These are phyloP conservation scores for Podocnemis expansa DNA, from an alignment of 2,113 vertebrate species.

Conservation along the genomic window DNA sequence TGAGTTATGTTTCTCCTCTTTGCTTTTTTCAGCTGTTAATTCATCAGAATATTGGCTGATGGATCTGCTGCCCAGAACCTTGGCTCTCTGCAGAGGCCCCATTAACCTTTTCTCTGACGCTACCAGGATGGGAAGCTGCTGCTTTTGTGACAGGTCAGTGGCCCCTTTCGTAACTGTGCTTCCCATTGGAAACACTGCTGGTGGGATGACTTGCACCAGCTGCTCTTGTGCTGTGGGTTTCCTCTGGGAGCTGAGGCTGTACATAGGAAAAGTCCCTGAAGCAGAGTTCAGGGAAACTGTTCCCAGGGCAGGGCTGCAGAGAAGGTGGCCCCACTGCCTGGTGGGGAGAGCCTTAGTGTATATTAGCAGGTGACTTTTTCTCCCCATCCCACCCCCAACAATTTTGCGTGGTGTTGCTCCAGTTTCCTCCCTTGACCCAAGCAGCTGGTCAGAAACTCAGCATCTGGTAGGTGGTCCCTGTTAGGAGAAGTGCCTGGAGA, in stretches of 20 bases:
- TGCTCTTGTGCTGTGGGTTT: too few species aligned
- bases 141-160: not conserved
- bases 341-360: too few species aligned
- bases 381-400: too few species aligned
- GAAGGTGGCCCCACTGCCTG: not conserved
- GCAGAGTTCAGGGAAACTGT: not conserved
- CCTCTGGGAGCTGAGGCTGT: too few species aligned
- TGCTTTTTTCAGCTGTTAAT: not conserved
- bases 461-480: not conserved
- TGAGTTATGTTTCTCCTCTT: not conserved
- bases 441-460: too few species aligned
- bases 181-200: too few species aligned
- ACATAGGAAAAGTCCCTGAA: too few species aligned
- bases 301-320: not conserved
- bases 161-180: not conserved
- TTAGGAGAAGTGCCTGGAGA: not conserved
- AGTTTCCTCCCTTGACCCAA: not conserved
- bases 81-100: not conserved
- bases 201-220: not conserved
- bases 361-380: not conserved
- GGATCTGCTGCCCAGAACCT: not conserved
- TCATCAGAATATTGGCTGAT: not conserved
- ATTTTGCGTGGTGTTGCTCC: not conserved
- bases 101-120: not conserved
- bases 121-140: not conserved